A percentile compares a stretch with the other conserved stretches of the same genome.
Evolutionary conservation across 2,113 vertebrate genomes (phyloP).

Genomic region (Chascanopsetta lugubris): DNA sequence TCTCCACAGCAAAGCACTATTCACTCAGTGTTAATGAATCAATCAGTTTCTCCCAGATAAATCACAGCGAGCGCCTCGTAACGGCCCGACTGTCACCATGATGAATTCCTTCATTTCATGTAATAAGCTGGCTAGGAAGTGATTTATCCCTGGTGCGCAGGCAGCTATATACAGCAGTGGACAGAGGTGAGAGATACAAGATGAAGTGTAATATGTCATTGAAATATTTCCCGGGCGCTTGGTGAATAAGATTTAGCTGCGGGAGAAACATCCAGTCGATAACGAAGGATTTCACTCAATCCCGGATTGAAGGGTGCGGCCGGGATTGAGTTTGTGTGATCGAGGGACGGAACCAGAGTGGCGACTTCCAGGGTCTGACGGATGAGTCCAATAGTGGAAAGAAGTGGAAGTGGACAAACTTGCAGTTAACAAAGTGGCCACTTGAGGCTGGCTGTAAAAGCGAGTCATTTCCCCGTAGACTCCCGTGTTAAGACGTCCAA

Average conservation of each 20-base stretch:
- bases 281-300: slow-evolving; percentile 49
- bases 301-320: slow-evolving; percentile 18
- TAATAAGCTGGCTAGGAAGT: slow-evolving; percentile 79
- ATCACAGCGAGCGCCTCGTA: slow-evolving; percentile 70
- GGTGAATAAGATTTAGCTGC: slow-evolving; percentile 52
- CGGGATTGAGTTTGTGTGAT: too few species aligned
- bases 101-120: slow-evolving; percentile 80
- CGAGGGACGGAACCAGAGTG: too few species aligned
- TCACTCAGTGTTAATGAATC: slow-evolving; percentile 79
- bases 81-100: slow-evolving; percentile 76
- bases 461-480: too few species aligned
- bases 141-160: slow-evolving; percentile 68
- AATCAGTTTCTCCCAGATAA: slow-evolving; percentile 77
- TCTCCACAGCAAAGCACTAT: slow-evolving; percentile 56
- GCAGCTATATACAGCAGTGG: slow-evolving; percentile 61
- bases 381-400: too few species aligned
- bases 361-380: too few species aligned
- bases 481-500: too few species aligned
- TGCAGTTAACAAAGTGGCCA: too few species aligned
- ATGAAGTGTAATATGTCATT: slow-evolving; percentile 71
- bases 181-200: slow-evolving; percentile 68
- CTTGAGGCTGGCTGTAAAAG: too few species aligned
- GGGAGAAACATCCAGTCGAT: slow-evolving; percentile 50
- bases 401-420: too few species aligned
- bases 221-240: slow-evolving; percentile 64